These are phyloP conservation scores for Saccostrea glomerata DNA, from an alignment of 1,140 invertebrate genomes.

Conservation along the genomic window DNA sequence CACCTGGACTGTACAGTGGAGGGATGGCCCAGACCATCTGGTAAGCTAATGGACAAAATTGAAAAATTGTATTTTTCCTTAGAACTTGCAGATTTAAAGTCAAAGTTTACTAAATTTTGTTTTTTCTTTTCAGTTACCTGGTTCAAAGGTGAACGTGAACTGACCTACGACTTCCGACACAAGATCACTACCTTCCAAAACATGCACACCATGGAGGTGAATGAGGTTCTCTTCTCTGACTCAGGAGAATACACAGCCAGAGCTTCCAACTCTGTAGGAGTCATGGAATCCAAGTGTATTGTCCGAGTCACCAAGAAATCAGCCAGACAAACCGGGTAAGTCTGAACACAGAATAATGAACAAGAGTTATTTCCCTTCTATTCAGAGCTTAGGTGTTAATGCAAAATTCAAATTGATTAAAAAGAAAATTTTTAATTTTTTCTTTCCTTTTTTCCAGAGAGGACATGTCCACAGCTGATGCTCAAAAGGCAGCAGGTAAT, in stretches of 20 bases:
- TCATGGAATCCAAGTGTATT: conserved; percentile 66
- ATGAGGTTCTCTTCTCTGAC: conserved; percentile 87
- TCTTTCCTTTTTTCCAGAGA: conserved; percentile 45
- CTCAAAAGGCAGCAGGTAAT: conserved; percentile 54
- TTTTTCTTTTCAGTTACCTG: conserved; percentile 82
- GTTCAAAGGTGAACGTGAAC: conserved; percentile 94
- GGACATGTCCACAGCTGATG: conserved; percentile 52
- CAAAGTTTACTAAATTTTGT: too few species aligned
- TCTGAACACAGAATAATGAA: neutral
- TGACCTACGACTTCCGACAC: conserved; percentile 88
- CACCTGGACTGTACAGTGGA: conserved; percentile 72
- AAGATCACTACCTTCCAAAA: conserved; percentile 89
- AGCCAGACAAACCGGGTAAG: conserved; percentile 27
- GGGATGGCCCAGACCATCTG: conserved; percentile 72
- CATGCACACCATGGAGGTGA: conserved; percentile 86
- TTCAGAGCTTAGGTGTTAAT: neutral
- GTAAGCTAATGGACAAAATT: conserved; percentile 57
- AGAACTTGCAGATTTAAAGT: too few species aligned
- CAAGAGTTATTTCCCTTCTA: neutral
- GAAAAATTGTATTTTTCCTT: too few species aligned
- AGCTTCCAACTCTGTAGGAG: conserved; percentile 81
- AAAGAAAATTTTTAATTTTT: neutral
- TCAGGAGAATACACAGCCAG: conserved; percentile 90
- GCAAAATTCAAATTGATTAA: neutral
- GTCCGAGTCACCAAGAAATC: conserved; percentile 67